Evolutionary conservation across 2,113 vertebrate species (phyloP).

Genomic region (Hucho hucho): DNA sequence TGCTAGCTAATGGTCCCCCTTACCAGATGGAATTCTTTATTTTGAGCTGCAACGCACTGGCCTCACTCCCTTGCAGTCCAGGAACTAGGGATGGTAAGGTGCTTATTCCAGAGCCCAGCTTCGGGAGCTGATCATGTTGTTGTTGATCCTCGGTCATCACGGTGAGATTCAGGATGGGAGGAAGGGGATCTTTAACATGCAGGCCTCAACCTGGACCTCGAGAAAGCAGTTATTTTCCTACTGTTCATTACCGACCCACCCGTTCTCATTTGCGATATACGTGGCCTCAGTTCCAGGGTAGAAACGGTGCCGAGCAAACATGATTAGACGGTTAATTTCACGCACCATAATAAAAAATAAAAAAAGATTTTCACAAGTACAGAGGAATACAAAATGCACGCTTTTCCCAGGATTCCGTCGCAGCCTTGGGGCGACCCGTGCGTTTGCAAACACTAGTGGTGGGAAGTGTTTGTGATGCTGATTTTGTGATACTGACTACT

Average conservation of each 20-base stretch:
- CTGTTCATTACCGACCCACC: slow-evolving; percentile 69
- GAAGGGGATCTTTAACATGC: slow-evolving; percentile 57
- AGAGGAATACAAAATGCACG: slow-evolving; percentile 33
- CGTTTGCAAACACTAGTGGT: slow-evolving; percentile 33
- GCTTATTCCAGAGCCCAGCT: slow-evolving; percentile 65
- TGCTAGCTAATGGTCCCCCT: slow-evolving; percentile 40
- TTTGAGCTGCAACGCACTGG: slow-evolving; percentile 87
- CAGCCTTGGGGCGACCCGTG: slow-evolving; percentile 44
- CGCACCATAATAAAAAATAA: slow-evolving; percentile 5
- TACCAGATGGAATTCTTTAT: slow-evolving; percentile 96
- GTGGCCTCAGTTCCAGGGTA: slow-evolving; percentile 23
- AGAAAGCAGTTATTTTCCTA: slow-evolving; percentile 70
- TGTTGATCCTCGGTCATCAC: slow-evolving; percentile 84
- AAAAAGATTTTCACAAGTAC: slow-evolving; percentile 10
- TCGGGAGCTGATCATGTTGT: slow-evolving; percentile 67
- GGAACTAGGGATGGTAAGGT: slow-evolving; percentile 80
- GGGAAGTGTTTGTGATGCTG: not conserved
- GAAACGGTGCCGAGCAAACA: slow-evolving; percentile 20
- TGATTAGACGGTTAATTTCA: slow-evolving; percentile 8
- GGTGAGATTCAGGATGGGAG: slow-evolving; percentile 60
- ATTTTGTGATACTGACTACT: not conserved
- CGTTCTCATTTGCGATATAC: slow-evolving; percentile 45
- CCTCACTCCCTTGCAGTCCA: slow-evolving; percentile 86
- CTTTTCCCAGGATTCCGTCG: slow-evolving; percentile 50
- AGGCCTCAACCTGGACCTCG: slow-evolving; percentile 79